Evolutionary conservation across 2,113 vertebrate species (phyloP).

Genomic region (Eidolon helvum): DNA sequence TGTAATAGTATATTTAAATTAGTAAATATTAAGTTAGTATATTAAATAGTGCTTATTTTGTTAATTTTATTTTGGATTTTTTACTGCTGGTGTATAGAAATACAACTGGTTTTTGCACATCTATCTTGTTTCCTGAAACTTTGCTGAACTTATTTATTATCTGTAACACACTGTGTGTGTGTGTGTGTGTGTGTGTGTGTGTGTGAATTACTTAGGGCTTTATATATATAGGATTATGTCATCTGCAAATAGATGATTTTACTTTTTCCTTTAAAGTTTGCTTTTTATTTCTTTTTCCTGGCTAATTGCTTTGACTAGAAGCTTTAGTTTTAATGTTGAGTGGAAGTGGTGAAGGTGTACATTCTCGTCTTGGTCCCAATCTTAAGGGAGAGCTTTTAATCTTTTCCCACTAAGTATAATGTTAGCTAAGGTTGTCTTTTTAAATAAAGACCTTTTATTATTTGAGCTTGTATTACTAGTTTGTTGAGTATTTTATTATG

Average conservation of each 20-base stretch:
- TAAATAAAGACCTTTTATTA: neutral
- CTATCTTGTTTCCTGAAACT: no score
- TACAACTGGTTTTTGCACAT: no score
- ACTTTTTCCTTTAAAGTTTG: no score
- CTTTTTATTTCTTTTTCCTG: no score
- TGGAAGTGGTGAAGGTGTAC: no score
- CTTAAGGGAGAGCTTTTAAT: neutral
- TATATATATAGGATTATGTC: neutral
- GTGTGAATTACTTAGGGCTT: neutral
- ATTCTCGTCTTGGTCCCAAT: no score
- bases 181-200: no score
- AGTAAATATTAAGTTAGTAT: neutral
- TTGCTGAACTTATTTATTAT: neutral
- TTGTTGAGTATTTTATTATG: neutral
- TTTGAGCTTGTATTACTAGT: neutral
- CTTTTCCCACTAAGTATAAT: neutral
- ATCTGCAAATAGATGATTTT: no score
- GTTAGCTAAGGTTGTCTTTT: neutral
- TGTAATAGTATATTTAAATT: neutral
- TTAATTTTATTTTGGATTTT: no score
- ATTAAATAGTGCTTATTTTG: neutral
- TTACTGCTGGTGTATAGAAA: no score
- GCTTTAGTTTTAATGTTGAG: no score
- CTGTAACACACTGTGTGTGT: neutral
- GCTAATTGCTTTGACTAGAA: no score